Base-by-base conservation (phyloP, 1,140 invertebrate genomes). In the Saccostrea glomerata region DNA sequence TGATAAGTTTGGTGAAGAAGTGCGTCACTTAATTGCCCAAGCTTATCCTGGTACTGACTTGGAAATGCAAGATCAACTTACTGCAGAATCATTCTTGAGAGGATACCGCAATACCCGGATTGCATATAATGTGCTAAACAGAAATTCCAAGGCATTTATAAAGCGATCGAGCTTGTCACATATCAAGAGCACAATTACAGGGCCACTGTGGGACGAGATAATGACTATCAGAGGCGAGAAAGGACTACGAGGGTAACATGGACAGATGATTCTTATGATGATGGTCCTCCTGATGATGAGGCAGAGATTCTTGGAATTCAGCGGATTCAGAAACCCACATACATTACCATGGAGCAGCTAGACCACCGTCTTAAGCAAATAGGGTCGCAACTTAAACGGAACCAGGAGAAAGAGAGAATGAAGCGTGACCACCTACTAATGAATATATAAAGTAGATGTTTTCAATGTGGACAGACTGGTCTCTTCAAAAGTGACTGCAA, bases 1-100 rank as follows among this genome's bases (percentile, higher is more conserved):
- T 23, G 63, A 70, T 70, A n/a, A 70, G 23, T 70, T 70, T 23
- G 63, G 63, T 15, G 17, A 70, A 23, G 63, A 70, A 9, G 63
- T 70, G 20, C 63, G 63, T 23, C 63, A 5, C 23, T n/a, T 70
- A 20, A n/a, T 70, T n/a, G 23, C 63, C 63, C 63, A 70, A 70
- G 63, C 20, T 9, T 70, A 70, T 23, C 63, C 63, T n/a, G 63
- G 63, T 2, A 70, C 63, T 1, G 63, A n/a, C n/a, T n/a, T n/a
- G n/a, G n/a, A n/a, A n/a, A n/a, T n/a, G n/a, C n/a, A n/a, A n/a
- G n/a, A n/a, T n/a, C 82, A 83, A 36, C 54, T 83, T n/a, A 30
- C 82, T n/a, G 82, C 82, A 55, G 25, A 83, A n/a, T 23, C 82
- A n/a, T 83, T 83, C 82, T 25, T 84, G 5, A 84, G 25, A n/a